Conservation (phyloP, 2,113 vertebrate genomes). For the Gallinago jamesoni region DNA sequence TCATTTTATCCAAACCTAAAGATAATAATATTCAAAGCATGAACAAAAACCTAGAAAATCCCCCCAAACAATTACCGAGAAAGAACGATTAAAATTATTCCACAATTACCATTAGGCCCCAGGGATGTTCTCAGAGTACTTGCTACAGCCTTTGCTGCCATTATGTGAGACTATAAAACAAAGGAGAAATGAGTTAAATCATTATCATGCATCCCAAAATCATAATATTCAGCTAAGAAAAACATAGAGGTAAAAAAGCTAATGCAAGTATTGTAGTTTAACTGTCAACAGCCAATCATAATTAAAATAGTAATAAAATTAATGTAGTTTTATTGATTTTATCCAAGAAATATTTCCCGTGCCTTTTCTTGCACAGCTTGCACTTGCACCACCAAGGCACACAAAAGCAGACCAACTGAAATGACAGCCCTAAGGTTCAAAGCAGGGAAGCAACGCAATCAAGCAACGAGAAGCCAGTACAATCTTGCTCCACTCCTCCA, state of each 20-base stretch:
- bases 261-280: rapidly evolving
- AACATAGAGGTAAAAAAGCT: rapidly evolving
- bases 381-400: rapidly evolving
- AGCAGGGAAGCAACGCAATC: neutral
- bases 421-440: rapidly evolving
- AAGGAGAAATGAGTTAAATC: neutral
- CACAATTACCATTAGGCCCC: constrained; percentile 89
- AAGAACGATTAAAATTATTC: neutral
- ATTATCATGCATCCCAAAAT: rapidly evolving
- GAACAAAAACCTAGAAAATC: neutral
- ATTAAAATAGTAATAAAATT: neutral
- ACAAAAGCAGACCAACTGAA: neutral
- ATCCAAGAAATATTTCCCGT: neutral
- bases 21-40: neutral
- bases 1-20: constrained; percentile 97
- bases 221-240: neutral
- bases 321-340: rapidly evolving
- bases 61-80: neutral
- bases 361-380: neutral
- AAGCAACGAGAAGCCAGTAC: rapidly evolving
- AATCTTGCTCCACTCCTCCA: rapidly evolving
- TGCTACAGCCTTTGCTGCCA: constrained; percentile 97
- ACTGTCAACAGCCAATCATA: rapidly evolving
- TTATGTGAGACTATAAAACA: constrained; percentile 92
- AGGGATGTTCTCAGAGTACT: constrained; percentile 93